Evolutionary conservation across 2,797 vertebrate genomes (phyloP).

Genomic region (Okamejei kenojei): DNA sequence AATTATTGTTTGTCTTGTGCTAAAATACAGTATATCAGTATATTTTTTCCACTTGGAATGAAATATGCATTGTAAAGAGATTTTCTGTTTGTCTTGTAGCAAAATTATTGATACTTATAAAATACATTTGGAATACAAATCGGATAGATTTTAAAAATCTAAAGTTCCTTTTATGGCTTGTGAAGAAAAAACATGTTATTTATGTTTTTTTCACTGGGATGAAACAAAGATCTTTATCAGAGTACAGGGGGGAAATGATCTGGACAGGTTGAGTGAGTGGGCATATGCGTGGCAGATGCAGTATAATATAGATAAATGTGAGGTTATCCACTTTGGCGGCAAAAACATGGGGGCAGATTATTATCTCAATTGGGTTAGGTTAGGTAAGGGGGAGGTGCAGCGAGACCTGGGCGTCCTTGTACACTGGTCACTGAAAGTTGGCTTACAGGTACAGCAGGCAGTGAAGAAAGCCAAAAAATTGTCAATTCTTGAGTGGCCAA

Average conservation of each 20-base stretch:
- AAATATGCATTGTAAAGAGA: neutral
- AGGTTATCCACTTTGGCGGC: no score
- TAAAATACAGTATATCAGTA: neutral
- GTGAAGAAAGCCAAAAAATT: no score
- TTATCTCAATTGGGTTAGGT: no score
- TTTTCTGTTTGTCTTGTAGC: neutral
- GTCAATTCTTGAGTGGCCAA: no score
- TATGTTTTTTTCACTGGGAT: conserved; percentile 27
- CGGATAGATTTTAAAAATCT: neutral
- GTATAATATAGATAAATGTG: no score
- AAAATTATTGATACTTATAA: neutral
- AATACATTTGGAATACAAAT: neutral
- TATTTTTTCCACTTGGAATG: neutral
- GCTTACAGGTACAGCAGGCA: no score
- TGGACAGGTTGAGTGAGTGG: neutral
- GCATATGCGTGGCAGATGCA: no score
- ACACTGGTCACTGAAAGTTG: no score
- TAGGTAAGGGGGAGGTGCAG: no score
- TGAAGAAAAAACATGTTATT: neutral
- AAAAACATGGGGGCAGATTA: no score
- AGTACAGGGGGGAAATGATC: conserved; percentile 26
- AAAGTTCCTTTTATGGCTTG: neutral
- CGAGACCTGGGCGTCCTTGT: no score
- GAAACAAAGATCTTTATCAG: conserved; percentile 37
- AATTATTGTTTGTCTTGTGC: no score